A percentile compares a stretch with the other conserved stretches of the same genome.
Conservation (phyloP, 1,140 invertebrate species). For the Andrena cerasifolii region DNA sequence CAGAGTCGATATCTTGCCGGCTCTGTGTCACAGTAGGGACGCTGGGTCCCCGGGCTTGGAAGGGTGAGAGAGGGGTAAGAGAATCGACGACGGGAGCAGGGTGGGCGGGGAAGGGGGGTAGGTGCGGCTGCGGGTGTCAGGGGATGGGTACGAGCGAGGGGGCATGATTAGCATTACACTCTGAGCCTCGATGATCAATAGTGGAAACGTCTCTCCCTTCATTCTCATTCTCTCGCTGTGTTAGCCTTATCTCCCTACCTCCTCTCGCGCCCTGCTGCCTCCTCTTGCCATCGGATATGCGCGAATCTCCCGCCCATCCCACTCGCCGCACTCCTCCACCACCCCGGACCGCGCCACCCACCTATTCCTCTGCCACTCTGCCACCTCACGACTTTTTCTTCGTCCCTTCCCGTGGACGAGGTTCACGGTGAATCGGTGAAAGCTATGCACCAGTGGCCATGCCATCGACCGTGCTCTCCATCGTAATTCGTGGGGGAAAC, state of each 20-base stretch:
- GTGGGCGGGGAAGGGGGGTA: constrained; percentile 66
- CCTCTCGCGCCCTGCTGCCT: constrained; percentile 55
- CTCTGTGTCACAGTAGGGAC: constrained; percentile 77
- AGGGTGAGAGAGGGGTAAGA: constrained; percentile 62
- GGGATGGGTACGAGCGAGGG: constrained; percentile 73
- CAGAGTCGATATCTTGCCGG: constrained; percentile 80
- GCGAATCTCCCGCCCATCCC: constrained; percentile 74
- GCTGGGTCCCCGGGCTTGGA: constrained; percentile 37
- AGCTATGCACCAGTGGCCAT: constrained; percentile 15
- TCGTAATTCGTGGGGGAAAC: not conserved
- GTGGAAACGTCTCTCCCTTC: constrained; percentile 82
- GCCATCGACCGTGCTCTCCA: not conserved
- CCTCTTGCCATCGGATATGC: constrained; percentile 74
- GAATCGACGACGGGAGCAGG: constrained; percentile 59
- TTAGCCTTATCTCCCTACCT: constrained; percentile 80
- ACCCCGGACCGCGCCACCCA: constrained; percentile 60
- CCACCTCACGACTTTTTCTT: constrained; percentile 49
- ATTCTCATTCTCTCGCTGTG: constrained; percentile 80
- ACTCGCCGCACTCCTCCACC: constrained; percentile 60
- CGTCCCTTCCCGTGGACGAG: constrained; percentile 28
- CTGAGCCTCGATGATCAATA: constrained; percentile 83
- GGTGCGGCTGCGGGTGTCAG: constrained; percentile 68
- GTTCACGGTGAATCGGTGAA: constrained; percentile 25
- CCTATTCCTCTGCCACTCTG: constrained; percentile 57
- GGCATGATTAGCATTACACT: constrained; percentile 83